These are phyloP conservation scores for Machimus atricapillus DNA, from an alignment of 2,888 invertebrate species.

Conservation along the genomic window DNA sequence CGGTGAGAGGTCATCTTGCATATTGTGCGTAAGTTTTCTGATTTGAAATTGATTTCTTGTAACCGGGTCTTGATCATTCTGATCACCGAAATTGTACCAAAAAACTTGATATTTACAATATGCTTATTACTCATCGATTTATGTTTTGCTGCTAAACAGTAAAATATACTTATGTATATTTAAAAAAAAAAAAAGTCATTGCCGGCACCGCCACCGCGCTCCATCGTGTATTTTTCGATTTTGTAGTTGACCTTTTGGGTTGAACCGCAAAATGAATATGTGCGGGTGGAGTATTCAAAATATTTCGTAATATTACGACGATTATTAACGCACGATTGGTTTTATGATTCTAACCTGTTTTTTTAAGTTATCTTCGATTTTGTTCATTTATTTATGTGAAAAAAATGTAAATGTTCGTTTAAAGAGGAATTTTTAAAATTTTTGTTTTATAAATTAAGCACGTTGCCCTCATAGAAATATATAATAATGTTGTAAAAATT, in stretches of 20 bases:
- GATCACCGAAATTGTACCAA: neutral
- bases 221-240: neutral
- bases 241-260: neutral
- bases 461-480: neutral
- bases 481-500: neutral
- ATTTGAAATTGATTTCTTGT: neutral
- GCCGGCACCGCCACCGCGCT: neutral
- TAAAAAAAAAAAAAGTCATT: neutral
- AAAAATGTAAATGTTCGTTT: neutral
- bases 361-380: neutral
- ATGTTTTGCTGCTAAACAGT: neutral
- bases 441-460: neutral
- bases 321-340: neutral
- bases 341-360: conserved; percentile 15
- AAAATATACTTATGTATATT: neutral
- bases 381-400: neutral
- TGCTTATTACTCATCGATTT: conserved; percentile 4
- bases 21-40: neutral
- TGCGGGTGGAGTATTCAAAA: neutral
- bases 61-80: neutral
- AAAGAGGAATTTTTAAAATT: neutral
- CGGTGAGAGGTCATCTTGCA: neutral
- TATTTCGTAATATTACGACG: conserved; percentile 1
- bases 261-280: neutral
- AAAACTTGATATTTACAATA: neutral